Evolutionary conservation across 2,113 vertebrate genomes (phyloP).

Genomic region (Varanus salvator): DNA sequence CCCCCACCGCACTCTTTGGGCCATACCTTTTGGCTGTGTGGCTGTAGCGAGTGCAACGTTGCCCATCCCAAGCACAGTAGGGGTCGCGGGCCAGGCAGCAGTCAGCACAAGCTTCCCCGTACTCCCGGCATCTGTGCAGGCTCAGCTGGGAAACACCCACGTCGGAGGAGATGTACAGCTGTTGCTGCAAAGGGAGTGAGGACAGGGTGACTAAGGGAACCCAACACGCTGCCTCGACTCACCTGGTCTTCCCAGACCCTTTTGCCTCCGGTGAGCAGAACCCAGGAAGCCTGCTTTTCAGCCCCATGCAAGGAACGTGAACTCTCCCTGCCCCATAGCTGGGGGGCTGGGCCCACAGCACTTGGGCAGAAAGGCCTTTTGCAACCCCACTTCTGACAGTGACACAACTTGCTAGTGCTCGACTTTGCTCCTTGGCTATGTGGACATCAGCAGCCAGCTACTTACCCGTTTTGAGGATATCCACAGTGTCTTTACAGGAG

Average conservation of each 20-base stretch:
- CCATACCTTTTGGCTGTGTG: conserved; percentile 74
- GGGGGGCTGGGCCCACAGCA: background rate
- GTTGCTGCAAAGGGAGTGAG: conserved; percentile 76
- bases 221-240: no score
- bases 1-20: conserved; percentile 38
- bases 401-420: background rate
- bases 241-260: background rate
- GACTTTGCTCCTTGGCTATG: background rate
- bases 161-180: conserved; percentile 87
- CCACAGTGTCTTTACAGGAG: conserved; percentile 84
- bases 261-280: background rate
- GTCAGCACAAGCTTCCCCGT: conserved; percentile 86
- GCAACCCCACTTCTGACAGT: background rate
- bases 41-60: conserved; percentile 84
- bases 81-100: conserved; percentile 88
- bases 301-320: background rate
- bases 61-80: conserved; percentile 88
- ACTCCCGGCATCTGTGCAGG: conserved; percentile 83
- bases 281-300: background rate
- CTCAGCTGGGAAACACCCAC: conserved; percentile 86
- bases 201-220: background rate
- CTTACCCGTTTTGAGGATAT: conserved; percentile 86
- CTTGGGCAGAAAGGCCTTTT: background rate
- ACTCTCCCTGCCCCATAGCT: no score
- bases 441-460: background rate